Evolutionary conservation across 2,113 vertebrate genomes (phyloP), one percentile per base, ranked within the genome.

Genomic region (Oryzias javanicus): DNA sequence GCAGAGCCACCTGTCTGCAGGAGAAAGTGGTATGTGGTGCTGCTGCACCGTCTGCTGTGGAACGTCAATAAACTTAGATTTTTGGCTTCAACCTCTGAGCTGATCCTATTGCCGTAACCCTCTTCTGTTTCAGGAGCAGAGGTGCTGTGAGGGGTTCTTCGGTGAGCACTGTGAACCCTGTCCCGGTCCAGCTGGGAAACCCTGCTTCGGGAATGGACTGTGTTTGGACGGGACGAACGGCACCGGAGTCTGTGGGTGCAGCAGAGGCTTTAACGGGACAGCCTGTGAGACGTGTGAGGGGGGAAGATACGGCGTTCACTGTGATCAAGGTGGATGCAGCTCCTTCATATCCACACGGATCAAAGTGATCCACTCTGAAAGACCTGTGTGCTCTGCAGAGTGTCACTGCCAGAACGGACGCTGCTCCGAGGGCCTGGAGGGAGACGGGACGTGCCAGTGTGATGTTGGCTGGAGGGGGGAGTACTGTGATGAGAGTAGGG

Each of bases 391-490:
- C 1, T 54, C 22, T 35, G 6, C 71, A 98, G 97, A 2, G 0
- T 98, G 97, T 14, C 0, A 64, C 3, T 98, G 97, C 40, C 60
- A 89, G 45, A 88, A 94, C 0, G 96, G 97, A 17, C 92, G 71
- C 67, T 98, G 97, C 81, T 93, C 44, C 10, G 91, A 93, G 0
- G 94, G 95, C 3, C 64, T 78, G 0, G 7, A 65, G 0, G 96
- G 97, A 0, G 95, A 97, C 0, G 96, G 97, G 14, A 89, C 91
- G 54, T 98, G 97, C 1, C 86, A 92, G 17, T 98, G 97, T 54
- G 89, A 95, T 0, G 17, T 90, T 4, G 94, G 94, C 54, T 98
- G 96, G 96, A 92, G 91, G 74, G 96, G 96, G 1, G 67, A 95
- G 42, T 74, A 2, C 0, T 98, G 97, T 3, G 91, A 94, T 0